phyloP scores from a whole-genome alignment of 2,113 vertebrate species.

The Chlamydotis undulata region DNA sequence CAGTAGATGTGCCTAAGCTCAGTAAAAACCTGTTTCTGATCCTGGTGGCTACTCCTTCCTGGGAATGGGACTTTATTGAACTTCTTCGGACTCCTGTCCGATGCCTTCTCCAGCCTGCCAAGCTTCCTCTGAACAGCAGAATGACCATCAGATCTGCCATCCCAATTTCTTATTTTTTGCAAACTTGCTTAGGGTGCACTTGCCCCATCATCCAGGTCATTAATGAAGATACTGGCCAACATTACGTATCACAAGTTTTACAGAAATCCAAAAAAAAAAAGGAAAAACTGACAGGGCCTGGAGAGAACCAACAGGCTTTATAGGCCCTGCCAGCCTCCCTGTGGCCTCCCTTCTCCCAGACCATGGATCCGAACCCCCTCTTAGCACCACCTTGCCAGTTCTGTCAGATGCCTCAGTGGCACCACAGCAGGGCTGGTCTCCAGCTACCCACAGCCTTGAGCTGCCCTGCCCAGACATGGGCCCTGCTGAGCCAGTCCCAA shows the following conservation, averaged over 20 bases:
- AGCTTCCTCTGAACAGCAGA: neutral
- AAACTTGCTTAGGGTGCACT: neutral
- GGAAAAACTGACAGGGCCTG: fast-evolving
- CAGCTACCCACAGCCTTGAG: neutral
- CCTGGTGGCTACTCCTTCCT: neutral
- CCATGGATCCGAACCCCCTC: fast-evolving
- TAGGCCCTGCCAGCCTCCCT: neutral
- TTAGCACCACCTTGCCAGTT: fast-evolving
- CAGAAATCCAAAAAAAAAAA: neutral
- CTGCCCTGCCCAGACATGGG: too few species aligned
- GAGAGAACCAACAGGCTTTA: neutral
- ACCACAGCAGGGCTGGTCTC: neutral
- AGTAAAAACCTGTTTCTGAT: neutral
- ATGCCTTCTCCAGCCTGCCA: neutral
- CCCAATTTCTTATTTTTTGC: neutral
- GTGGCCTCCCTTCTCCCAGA: neutral
- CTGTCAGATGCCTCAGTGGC: too few species aligned
- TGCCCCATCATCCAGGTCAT: too few species aligned
- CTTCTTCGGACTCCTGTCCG: neutral
- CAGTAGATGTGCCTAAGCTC: neutral
- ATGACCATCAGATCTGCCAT: neutral
- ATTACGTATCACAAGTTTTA: neutral
- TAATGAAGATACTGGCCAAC: neutral
- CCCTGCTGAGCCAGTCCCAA: neutral
- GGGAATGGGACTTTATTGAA: neutral